Evolutionary conservation across 2,888 invertebrate species (phyloP).

Genomic region (Nomada hirtipes): DNA sequence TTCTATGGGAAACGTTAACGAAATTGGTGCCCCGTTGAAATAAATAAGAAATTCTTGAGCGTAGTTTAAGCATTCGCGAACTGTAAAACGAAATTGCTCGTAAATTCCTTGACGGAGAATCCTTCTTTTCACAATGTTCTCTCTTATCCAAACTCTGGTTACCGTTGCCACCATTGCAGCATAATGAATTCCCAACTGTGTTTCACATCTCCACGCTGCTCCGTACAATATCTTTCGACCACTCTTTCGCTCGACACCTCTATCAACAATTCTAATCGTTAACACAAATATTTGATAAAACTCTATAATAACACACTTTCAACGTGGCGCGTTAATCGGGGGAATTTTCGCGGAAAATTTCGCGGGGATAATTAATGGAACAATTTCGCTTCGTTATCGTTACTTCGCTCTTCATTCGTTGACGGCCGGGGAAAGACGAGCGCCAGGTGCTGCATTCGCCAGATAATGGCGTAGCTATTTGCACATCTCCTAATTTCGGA

Average conservation of each 20-base stretch:
- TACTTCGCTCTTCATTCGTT: not conserved
- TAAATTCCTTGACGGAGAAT: conserved; percentile 64
- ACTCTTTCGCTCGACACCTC: no score
- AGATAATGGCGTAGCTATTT: conserved; percentile 32
- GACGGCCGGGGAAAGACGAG: not conserved
- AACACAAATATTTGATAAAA: not conserved
- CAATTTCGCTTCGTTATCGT: conserved; percentile 8
- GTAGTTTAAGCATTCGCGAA: conserved; percentile 40
- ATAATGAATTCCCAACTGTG: conserved; percentile 58
- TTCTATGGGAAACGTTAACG: not conserved
- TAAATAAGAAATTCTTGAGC: conserved; percentile 15
- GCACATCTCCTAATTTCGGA: conserved; percentile 38
- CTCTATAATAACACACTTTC: not conserved
- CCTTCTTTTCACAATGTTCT: conserved; percentile 71
- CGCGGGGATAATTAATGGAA: conserved; percentile 16
- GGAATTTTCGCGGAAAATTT: conserved; percentile 1
- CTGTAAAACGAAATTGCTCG: conserved; percentile 63
- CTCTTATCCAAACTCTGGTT: conserved; percentile 29
- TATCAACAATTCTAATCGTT: not conserved
- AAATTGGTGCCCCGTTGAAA: conserved; percentile 3
- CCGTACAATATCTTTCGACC: no score
- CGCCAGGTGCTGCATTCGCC: conserved; percentile 22
- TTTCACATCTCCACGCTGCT: conserved; percentile 58
- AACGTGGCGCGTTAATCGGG: not conserved
- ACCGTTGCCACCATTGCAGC: conserved; percentile 48